Evolutionary conservation across 2,797 vertebrate species (phyloP).

Genomic region (Chelidonichthys spinosus): DNA sequence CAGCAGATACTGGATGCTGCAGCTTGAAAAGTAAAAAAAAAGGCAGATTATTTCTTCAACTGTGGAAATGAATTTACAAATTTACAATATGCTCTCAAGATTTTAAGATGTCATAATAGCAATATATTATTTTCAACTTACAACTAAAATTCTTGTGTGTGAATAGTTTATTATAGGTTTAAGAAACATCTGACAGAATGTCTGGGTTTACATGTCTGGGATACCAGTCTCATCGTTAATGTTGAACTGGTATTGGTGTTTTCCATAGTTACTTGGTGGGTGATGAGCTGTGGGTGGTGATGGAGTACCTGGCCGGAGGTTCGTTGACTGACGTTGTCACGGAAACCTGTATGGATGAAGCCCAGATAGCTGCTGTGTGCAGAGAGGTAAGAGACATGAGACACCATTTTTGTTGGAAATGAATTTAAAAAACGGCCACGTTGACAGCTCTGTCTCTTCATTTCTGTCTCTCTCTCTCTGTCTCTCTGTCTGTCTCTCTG

Average conservation of each 20-base stretch:
- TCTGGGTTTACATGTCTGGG: not conserved
- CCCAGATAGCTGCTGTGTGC: constrained; percentile 96
- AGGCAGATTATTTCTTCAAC: not conserved
- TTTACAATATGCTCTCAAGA: constrained; percentile 2
- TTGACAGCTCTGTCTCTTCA: not conserved
- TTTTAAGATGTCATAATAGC: not conserved
- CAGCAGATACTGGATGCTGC: not conserved
- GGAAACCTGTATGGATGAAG: constrained; percentile 98
- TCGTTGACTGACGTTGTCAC: constrained; percentile 96
- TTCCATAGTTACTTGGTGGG: constrained; percentile 93
- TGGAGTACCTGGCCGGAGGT: constrained; percentile 98
- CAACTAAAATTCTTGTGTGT: not conserved
- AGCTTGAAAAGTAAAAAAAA: constrained; percentile 2
- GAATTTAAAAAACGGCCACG: not conserved
- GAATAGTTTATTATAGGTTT: not conserved
- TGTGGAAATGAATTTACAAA: not conserved
- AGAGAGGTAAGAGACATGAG: constrained; percentile 86
- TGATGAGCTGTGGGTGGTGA: constrained; percentile 97
- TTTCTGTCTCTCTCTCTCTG: not conserved
- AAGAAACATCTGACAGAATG: not conserved
- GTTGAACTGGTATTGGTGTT: not conserved
- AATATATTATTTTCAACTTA: too few relatives aligned
- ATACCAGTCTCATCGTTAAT: not conserved
- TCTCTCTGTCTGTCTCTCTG: not conserved
- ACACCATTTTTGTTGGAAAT: not conserved